phyloP scores from a whole-genome alignment of 2,113 vertebrate species.

The Alethe castanea region DNA sequence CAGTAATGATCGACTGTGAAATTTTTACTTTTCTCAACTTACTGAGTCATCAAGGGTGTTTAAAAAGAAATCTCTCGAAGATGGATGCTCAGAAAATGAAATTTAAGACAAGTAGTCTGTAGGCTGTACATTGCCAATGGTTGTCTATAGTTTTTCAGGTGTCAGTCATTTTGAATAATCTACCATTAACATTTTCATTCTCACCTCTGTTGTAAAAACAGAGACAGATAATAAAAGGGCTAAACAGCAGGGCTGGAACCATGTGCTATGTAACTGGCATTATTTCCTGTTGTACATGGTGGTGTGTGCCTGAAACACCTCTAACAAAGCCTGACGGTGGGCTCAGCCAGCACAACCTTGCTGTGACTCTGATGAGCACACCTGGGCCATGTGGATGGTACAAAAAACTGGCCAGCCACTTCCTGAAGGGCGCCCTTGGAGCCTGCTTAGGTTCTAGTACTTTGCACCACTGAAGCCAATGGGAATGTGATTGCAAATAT shows the following conservation, averaged over 20 bases:
- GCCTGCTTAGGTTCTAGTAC: neutral
- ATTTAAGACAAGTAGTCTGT: neutral
- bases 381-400: rapidly evolving
- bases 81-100: neutral
- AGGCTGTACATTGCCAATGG: neutral
- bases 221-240: neutral
- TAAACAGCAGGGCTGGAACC: neutral
- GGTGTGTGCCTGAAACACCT: rapidly evolving
- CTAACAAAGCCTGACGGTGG: neutral
- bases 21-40: neutral
- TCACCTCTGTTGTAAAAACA: neutral
- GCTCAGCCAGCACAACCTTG: neutral
- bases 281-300: neutral
- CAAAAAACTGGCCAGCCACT: rapidly evolving
- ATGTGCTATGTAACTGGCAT: rapidly evolving
- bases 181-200: neutral
- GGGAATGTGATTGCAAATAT: neutral
- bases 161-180: neutral
- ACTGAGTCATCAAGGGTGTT: neutral
- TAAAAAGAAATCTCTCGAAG: neutral
- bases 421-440: rapidly evolving
- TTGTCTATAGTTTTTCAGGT: neutral
- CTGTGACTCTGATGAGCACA: rapidly evolving
- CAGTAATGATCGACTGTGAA: neutral
- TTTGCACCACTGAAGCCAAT: neutral